Evolutionary conservation across 2,797 vertebrate genomes (phyloP).

Genomic region (Oryzias sinensis): DNA sequence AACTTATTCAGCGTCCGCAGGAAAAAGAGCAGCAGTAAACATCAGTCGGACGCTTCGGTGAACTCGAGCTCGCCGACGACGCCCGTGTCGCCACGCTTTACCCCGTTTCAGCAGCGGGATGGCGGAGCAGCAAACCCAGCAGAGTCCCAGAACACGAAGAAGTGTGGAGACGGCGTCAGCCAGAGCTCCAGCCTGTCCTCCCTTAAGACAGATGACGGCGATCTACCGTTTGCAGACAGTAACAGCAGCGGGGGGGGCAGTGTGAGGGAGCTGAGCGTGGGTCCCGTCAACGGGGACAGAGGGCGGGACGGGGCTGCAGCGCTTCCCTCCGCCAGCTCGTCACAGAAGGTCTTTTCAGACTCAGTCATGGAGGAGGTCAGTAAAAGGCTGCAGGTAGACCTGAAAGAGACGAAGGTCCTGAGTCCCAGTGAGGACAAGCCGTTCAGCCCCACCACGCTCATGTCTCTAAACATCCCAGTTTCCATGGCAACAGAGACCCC

Average conservation of each 20-base stretch:
- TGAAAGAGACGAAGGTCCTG: slow-evolving; percentile 50
- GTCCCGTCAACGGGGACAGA: slow-evolving; percentile 34
- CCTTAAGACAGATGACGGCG: slow-evolving; percentile 24
- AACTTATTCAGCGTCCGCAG: slow-evolving; percentile 64
- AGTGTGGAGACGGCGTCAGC: slow-evolving; percentile 10
- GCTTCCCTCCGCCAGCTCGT: neutral
- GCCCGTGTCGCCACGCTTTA: slow-evolving; percentile 36
- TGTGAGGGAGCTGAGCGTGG: slow-evolving; percentile 62
- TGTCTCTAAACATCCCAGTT: slow-evolving; percentile 14
- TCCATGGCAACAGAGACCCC: slow-evolving; percentile 26
- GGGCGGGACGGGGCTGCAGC: slow-evolving; percentile 37
- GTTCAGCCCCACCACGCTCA: slow-evolving; percentile 12
- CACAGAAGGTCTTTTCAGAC: slow-evolving; percentile 45
- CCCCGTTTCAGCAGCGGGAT: slow-evolving; percentile 23
- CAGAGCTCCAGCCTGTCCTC: slow-evolving; percentile 49
- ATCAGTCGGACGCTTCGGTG: slow-evolving; percentile 39
- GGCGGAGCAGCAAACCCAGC: slow-evolving; percentile 3
- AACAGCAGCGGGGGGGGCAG: slow-evolving; percentile 68
- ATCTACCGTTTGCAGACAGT: slow-evolving; percentile 73
- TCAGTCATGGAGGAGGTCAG: slow-evolving; percentile 67
- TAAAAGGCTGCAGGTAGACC: slow-evolving; percentile 67
- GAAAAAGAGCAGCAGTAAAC: slow-evolving; percentile 56
- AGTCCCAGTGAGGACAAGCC: neutral
- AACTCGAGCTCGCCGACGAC: slow-evolving; percentile 21
- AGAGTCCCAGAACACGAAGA: neutral